phyloP scores from a whole-genome alignment of 2,113 vertebrate genomes.

The Ramphastos sulfuratus region DNA sequence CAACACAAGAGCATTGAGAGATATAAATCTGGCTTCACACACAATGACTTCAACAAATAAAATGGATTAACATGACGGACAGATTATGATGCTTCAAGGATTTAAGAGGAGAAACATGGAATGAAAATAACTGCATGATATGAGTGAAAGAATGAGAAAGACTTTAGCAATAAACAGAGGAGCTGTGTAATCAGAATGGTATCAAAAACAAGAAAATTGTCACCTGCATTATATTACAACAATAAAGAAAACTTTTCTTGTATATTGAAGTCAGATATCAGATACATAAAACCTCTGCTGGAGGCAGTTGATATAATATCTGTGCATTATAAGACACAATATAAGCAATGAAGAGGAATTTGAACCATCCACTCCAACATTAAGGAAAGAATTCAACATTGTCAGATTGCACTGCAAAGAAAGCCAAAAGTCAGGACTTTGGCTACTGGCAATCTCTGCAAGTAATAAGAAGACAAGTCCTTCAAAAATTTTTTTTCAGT shows the following conservation, averaged over 20 bases:
- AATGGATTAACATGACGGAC: conserved; percentile 34
- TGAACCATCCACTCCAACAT: neutral
- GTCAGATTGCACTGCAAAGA: neutral
- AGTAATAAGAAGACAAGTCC: neutral
- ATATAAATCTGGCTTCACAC: conserved; percentile 45
- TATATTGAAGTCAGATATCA: neutral
- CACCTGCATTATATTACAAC: neutral
- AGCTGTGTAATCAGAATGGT: neutral
- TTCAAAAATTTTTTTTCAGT: neutral
- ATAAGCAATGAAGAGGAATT: neutral
- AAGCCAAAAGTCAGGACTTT: neutral
- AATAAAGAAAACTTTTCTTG: neutral
- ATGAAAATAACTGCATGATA: conserved; percentile 12
- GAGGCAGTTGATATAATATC: neutral
- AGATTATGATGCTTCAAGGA: conserved; percentile 32
- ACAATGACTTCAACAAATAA: conserved; percentile 42
- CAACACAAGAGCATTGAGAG: conserved; percentile 62
- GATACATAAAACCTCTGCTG: neutral
- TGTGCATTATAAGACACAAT: neutral
- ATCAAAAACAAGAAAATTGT: neutral
- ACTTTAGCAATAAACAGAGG: neutral
- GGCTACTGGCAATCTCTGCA: neutral
- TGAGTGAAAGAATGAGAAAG: conserved; percentile 16
- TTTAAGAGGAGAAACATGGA: conserved; percentile 41
- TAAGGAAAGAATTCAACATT: neutral